phyloP scores from a whole-genome alignment of 1,140 invertebrate genomes.

The Aphelinus atriplicis region DNA sequence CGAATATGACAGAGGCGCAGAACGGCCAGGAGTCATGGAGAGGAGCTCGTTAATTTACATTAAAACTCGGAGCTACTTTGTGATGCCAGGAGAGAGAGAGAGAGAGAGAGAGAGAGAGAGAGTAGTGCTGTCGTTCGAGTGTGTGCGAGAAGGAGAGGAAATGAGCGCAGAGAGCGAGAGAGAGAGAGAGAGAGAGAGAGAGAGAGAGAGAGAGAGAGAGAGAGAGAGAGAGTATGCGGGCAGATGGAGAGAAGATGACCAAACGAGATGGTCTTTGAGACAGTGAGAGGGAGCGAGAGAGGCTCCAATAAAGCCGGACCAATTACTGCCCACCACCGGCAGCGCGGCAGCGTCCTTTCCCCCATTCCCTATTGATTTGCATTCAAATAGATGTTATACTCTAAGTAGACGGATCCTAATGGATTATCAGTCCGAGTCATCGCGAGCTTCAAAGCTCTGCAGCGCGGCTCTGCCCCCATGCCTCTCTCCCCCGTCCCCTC shows the following conservation, averaged over 20 bases:
- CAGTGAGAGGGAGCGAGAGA: constrained; percentile 54
- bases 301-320: constrained; percentile 65
- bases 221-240: constrained; percentile 27
- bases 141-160: constrained; percentile 25
- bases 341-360: constrained; percentile 59
- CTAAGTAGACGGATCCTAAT: constrained; percentile 68
- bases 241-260: constrained; percentile 62
- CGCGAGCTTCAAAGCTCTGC: constrained; percentile 61
- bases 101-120: constrained; percentile 37
- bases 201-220: constrained; percentile 34
- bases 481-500: constrained; percentile 47
- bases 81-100: constrained; percentile 43
- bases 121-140: not conserved
- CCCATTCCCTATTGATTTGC: constrained; percentile 67
- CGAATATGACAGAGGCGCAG: no score
- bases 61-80: constrained; percentile 49
- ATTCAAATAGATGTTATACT: constrained; percentile 68
- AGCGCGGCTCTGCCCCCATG: constrained; percentile 22
- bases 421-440: constrained; percentile 68
- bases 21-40: no score
- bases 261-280: constrained; percentile 67
- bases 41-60: constrained; percentile 47
- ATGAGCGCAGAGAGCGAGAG: not conserved
- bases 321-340: constrained; percentile 55
- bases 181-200: constrained; percentile 15